Percentiles rank a stretch among this genome's conserved stretches.
Conservation (phyloP, 2,797 vertebrate genomes). For the Gobio occitaniae region DNA sequence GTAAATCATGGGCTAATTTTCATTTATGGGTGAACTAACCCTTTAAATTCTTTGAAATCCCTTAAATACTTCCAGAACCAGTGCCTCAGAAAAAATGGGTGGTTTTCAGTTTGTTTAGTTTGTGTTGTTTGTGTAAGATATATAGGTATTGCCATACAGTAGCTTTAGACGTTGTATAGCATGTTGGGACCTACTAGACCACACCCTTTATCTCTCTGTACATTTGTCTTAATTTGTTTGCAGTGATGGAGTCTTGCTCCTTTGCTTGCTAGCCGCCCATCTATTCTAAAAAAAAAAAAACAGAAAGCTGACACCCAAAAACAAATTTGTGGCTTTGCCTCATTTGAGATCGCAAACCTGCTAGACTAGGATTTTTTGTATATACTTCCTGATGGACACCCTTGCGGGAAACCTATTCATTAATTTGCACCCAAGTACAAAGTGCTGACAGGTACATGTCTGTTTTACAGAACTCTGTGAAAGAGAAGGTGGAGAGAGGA, state of each 20-base stretch:
- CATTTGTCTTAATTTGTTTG: constrained; percentile 2
- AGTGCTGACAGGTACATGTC: neutral
- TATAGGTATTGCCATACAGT: neutral
- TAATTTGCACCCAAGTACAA: neutral
- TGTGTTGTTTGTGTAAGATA: neutral
- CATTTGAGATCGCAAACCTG: constrained; percentile 1
- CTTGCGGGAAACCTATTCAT: too few relatives aligned
- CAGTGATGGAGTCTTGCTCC: neutral
- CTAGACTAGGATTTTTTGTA: neutral
- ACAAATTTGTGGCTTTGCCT: neutral
- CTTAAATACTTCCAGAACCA: neutral
- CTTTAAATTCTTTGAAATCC: neutral
- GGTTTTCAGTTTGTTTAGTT: neutral
- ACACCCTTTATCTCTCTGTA: neutral
- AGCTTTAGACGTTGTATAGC: neutral
- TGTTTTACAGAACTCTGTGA: constrained; percentile 52
- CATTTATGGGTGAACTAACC: too few relatives aligned
- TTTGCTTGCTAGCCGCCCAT: neutral
- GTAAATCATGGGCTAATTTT: too few relatives aligned
- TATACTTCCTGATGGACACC: neutral
- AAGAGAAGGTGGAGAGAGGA: constrained; percentile 48
- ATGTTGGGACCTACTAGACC: neutral
- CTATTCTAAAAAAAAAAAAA: neutral
- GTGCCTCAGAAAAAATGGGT: neutral
- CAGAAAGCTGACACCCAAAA: constrained; percentile 15